Base-by-base conservation (phyloP, 1,140 invertebrate genomes). In the Microvelia longipes region DNA sequence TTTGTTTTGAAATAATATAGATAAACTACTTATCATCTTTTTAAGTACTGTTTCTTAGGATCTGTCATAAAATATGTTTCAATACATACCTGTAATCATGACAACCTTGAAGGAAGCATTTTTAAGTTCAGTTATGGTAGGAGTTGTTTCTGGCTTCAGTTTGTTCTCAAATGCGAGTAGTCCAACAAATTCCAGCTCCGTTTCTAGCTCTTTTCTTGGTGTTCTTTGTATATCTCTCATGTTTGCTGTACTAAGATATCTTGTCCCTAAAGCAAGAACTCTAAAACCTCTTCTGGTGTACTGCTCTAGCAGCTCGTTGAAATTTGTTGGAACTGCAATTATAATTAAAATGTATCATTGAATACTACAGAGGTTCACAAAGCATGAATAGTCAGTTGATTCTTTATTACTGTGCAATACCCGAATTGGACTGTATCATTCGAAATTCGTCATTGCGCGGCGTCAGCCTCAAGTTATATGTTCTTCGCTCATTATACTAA, bases 21-120 rank as follows among this genome's bases (percentile, higher is more conserved):
- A n/a, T n/a, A n/a, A n/a, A n/a, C n/a, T n/a, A n/a, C n/a, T n/a
- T n/a, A n/a, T n/a, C n/a, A n/a, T n/a, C n/a, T n/a, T n/a, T n/a
- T n/a, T n/a, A n/a, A n/a, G n/a, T n/a, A n/a, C n/a, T n/a, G n/a
- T n/a, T n/a, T n/a, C n/a, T n/a, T n/a, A n/a, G n/a, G n/a, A n/a
- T n/a, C n/a, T n/a, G n/a, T n/a, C n/a, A n/a, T n/a, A n/a, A n/a
- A n/a, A n/a, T n/a, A n/a, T n/a, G n/a, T n/a, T n/a, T n/a, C n/a
- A n/a, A n/a, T n/a, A n/a, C 73, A 77, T 77, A 91, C 90, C 93
- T 68, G 97, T 99, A 19, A 98, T 90, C 97, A 99, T 99, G 2
- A 98, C 85, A 2, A 91, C 87, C 71, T 93, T 87, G 72, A 99
- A 91, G 71, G 90, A 84, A 0, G 96, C 96, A 27, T 86, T 80